Evolutionary conservation across 2,113 vertebrate genomes (phyloP), one percentile per base, ranked within the genome.

Genomic region (Sitta europaea): DNA sequence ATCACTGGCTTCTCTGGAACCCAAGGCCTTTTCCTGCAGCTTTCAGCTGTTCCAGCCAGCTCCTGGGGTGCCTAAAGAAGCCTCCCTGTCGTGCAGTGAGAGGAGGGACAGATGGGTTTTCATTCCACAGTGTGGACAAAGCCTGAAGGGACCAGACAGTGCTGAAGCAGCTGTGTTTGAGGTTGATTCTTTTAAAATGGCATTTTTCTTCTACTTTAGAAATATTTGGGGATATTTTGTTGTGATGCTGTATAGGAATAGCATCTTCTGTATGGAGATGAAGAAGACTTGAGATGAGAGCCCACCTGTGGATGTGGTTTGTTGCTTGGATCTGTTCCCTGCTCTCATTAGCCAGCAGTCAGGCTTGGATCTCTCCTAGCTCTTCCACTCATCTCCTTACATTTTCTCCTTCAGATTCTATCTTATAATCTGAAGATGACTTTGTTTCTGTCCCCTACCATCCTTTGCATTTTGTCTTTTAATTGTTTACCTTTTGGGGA

Each of bases 401-500:
- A 48, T n/a, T 33, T 70, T 63, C 38, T 88, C 12, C 50, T 20
- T 36, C 42, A 45, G 48, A 25, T 73, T 83, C 42, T 55, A 0
- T 63, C 61, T 57, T 71, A 35, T 67, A 53, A 72, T 59, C 31
- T 75, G 77, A 87, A 47, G 55, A 68, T 75, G 53, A 35, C 4
- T 13, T 17, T 36, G 33, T 22, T 91, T 50, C 43, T 43, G 65
- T 97, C 45, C 53, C n/a, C n/a, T 58, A 5, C 42, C 24, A 54
- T n/a, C 14, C 53, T 43, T 63, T 67, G 10, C 43, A 23, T 48
- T 84, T 79, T 79, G 73, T 42, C 33, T 86, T 85, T 80, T 86
- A 92, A 43, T 61, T 92, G 35, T 74, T 83, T 84, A 11, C 31
- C 29, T 84, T 81, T 71, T 33, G 77, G 72, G 73, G 47, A 15